Evolutionary conservation across 2,888 invertebrate genomes (phyloP), one percentile per base, ranked within the genome.

Genomic region (Carterocephalus palaemon): DNA sequence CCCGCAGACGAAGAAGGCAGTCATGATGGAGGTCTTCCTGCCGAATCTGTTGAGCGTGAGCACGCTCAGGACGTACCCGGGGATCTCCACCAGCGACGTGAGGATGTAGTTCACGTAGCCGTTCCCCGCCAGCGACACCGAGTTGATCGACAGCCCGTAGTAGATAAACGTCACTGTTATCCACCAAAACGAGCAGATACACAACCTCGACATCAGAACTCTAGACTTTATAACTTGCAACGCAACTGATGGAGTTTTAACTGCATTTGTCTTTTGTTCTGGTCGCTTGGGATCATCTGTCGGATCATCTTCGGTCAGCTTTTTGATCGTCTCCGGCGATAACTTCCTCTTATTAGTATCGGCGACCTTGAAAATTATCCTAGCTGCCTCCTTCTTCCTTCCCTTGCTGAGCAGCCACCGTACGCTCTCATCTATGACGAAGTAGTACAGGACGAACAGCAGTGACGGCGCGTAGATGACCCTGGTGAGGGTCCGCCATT

Each of bases 101-200:
- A 92, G 69, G 12, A 93, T 91, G 62, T 93, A 95, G 74, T 94
- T 95, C 7, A 92, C 70, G 67, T 94, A 94, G 58, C 90, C 90
- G 68, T 94, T 91, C 1, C 94, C 94, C 9, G 90, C 90, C 33
- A 95, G 75, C 0, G 92, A 88, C 2, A 93, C 93, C 0, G 94
- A 91, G 73, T 93, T 94, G 40, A 95, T 86, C 0, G 93, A 93
- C 23, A 95, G 75, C 0, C 95, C 95, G 61, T 94, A 95, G 70
- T 93, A 95, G 10, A 94, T 91, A 51, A 95, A 91, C 0, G 93
- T 92, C 58, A 92, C 91, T 0, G 93, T 91, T 8, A 93, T 90
- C 94, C 94, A 94, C 82, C 93, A 93, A 56, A 93, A 89, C n/a
- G 92, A 91, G 53, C 93, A 93, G 37, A 91, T 90, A 1, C 88